Conservation (phyloP, 2,888 invertebrate genomes). For the Venustoraphidia nigricollis region DNA sequence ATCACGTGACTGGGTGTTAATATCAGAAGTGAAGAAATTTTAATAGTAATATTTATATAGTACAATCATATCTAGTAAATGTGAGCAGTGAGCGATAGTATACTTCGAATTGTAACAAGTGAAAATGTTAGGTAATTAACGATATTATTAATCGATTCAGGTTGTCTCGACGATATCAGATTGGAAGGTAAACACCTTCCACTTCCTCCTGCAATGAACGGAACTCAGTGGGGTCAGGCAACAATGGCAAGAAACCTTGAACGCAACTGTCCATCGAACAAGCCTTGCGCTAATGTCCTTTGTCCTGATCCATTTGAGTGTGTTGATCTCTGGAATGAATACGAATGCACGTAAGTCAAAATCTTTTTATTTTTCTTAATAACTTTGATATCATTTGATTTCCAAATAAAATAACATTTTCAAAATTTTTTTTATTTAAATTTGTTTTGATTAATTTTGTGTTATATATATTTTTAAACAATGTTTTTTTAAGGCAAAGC, state of each 20-base stretch:
- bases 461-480: background rate
- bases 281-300: constrained; percentile 87
- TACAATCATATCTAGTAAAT: too few species aligned
- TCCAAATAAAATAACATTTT: background rate
- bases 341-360: constrained; percentile 90
- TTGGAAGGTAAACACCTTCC: constrained; percentile 91
- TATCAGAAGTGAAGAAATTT: too few species aligned
- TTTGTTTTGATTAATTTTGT: background rate
- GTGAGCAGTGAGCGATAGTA: too few species aligned
- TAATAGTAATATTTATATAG: too few species aligned
- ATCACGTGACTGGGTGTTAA: too few species aligned
- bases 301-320: constrained; percentile 90
- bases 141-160: constrained; percentile 24
- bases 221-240: constrained; percentile 90
- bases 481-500: constrained; percentile 1
- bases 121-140: background rate
- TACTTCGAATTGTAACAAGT: too few species aligned
- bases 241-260: constrained; percentile 86
- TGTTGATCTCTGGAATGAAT: constrained; percentile 94
- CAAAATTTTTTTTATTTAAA: background rate
- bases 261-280: constrained; percentile 85
- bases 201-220: constrained; percentile 85
- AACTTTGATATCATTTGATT: background rate
- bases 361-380: too few species aligned
- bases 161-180: constrained; percentile 70